phyloP scores from a whole-genome alignment of 2,113 vertebrate species.

The Microtus pennsylvanicus region DNA sequence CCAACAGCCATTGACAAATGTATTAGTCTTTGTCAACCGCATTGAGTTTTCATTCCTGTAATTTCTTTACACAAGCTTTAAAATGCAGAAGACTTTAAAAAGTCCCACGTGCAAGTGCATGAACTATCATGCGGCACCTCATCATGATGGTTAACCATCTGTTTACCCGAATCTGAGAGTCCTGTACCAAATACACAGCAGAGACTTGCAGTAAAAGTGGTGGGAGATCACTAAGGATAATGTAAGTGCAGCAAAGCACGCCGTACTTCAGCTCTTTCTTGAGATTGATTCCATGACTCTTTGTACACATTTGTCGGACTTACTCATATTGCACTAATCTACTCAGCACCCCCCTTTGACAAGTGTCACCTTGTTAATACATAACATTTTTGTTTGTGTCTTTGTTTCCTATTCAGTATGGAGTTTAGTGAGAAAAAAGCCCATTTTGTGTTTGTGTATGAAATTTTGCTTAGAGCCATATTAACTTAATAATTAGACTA shows the following conservation, averaged over 20 bases:
- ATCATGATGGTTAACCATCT: not conserved
- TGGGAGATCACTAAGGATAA: not conserved
- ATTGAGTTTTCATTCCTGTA: not conserved
- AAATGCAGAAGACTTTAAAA: not conserved
- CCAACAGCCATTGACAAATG: not conserved
- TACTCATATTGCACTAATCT: not conserved
- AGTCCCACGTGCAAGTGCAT: not conserved
- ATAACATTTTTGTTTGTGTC: not conserved
- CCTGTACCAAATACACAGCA: not conserved
- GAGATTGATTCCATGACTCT: not conserved
- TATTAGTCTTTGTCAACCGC: not conserved
- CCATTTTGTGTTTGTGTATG: slow-evolving; percentile 23
- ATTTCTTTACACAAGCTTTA: not conserved
- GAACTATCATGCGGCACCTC: not conserved
- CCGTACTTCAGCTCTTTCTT: not conserved
- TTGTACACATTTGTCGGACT: not conserved
- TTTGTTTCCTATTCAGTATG: not conserved
- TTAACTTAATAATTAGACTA: not conserved
- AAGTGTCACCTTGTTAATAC: not conserved
- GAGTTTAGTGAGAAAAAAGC: not conserved
- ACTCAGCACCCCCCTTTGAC: accelerated
- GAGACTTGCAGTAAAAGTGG: not conserved
- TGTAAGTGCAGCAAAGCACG: not conserved
- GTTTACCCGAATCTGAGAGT: not conserved
- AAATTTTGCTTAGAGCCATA: slow-evolving; percentile 30